A percentile compares a stretch with the other conserved stretches of the same genome.
These are phyloP conservation scores for Rhodeus uyekii DNA, from an alignment of 2,797 vertebrate species.

Conservation along the genomic window DNA sequence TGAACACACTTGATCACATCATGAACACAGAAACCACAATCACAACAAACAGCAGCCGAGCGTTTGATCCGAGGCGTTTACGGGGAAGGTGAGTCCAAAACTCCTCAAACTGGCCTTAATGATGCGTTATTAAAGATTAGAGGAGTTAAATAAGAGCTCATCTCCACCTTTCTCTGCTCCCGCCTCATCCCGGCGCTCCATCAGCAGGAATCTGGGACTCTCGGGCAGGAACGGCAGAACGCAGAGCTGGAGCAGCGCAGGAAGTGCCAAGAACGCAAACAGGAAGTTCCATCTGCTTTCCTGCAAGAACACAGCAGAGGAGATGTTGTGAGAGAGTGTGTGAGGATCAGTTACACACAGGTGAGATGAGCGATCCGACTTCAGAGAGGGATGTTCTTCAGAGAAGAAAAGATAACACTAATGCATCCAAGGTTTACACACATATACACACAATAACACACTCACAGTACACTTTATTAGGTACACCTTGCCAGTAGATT, in stretches of 20 bases:
- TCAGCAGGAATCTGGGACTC: slow-evolving; percentile 90
- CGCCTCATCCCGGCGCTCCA: slow-evolving; percentile 82
- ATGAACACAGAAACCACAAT: not conserved
- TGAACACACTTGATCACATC: not conserved
- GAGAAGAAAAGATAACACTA: not conserved
- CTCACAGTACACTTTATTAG: no score
- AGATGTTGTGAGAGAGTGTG: not conserved
- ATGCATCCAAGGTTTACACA: not conserved
- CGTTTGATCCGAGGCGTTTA: no score
- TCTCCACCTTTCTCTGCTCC: slow-evolving; percentile 80
- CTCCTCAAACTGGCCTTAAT: not conserved
- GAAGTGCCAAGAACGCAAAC: slow-evolving; percentile 83
- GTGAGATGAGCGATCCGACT: not conserved
- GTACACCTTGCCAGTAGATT: no score
- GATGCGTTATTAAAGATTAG: not conserved
- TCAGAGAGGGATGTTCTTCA: not conserved
- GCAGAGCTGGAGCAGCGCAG: slow-evolving; percentile 82
- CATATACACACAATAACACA: not conserved
- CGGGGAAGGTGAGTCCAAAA: not conserved
- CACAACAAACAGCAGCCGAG: not conserved
- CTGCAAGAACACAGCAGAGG: slow-evolving; percentile 65
- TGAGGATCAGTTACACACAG: not conserved
- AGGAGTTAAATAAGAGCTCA: not conserved
- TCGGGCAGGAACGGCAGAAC: slow-evolving; percentile 91
- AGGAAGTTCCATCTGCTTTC: slow-evolving; percentile 86